Evolutionary conservation across 2,797 vertebrate genomes (phyloP), one percentile per base, ranked within the genome.

Genomic region (Trachurus trachurus): DNA sequence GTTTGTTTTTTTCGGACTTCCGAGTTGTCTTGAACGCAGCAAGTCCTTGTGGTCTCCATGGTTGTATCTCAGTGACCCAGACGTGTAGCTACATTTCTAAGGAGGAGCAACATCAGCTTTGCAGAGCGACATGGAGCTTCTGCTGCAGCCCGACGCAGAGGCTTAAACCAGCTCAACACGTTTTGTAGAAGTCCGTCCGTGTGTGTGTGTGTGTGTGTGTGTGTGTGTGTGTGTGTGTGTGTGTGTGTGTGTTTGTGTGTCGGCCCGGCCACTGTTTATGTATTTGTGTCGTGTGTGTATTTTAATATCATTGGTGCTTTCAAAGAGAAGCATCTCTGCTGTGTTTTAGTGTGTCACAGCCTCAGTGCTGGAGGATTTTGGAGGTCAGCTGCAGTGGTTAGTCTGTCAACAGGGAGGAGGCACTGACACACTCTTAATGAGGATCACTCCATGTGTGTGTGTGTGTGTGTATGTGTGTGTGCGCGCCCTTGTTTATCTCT

Each of bases 401-500:
- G 62, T 74, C 39, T 63, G 62, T 82, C 54, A 3, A 64, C 69
- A 49, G 50, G 76, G 66, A 78, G 71, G 60, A 66, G 21, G 57
- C 71, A 15, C 45, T 66, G 71, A 64, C 57, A 73, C 72, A 53
- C 53, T 79, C 45, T 29, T 82, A 82, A 75, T 66, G 75, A 74
- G 70, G 62, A 13, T 19, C 31, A 58, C 17, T 59, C n/a, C 59
- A 37, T n/a, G 13, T 34, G 31, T 65, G 53, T 78, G 67, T 53
- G 56, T 66, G 50, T 66, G 56, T 52, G 56, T 66, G 50, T 66
- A 49, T 52, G 12, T 62, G 12, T 71, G 39, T 63, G 62, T 73
- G 65, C 65, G 37, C 59, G 39, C 54, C 50, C 66, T 66, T 75
- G 63, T 89, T 82, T 88, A 83, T 86, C 86, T 80, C 47, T 60